Base-by-base conservation (phyloP, 2,888 invertebrate species). In the Girardia tigrina region DNA sequence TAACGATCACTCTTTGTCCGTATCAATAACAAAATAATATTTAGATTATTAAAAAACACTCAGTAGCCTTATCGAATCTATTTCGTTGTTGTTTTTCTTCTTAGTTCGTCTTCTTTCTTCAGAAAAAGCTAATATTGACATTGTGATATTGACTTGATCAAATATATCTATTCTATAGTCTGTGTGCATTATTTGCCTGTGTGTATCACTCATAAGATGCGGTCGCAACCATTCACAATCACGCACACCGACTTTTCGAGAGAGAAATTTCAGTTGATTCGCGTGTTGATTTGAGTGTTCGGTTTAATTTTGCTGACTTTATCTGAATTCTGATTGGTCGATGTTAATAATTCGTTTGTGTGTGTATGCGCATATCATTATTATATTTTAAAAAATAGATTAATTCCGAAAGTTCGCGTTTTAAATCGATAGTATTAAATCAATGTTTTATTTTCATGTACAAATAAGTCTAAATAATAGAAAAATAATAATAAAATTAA, bases 21-120 rank as follows among this genome's bases (percentile, higher is more conserved):
- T 56, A 56, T 56, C 56, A 56, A 56, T 56, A 56, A 56, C n/a
- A 56, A 56, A 56, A 56, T 56, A 56, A 56, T 56, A 56, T 56
- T 56, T 56, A 56, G 56, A 56, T 56, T 56, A 56, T 56, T n/a
- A 56, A 56, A 56, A 56, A 56, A 20, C 56, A n/a, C 56, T 56
- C 56, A 56, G 56, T 56, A 56, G 56, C 56, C 56, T 56, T 56
- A 56, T 56, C 56, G 56, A 56, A 56, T 56, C 56, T 56, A 56
- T 56, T 56, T 56, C 56, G 56, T 56, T 56, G 56, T 56, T 56
- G 56, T 56, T 56, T 56, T 56, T 56, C 56, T 56, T 56, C 56
- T 56, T n/a, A 56, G 56, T 56, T 56, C 56, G 56, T 56, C 56
- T 56, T 56, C 56, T 56, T 56, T 56, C 56, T 56, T 56, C 56